Conservation (phyloP, 2,113 vertebrate genomes). For the Murina feae region DNA sequence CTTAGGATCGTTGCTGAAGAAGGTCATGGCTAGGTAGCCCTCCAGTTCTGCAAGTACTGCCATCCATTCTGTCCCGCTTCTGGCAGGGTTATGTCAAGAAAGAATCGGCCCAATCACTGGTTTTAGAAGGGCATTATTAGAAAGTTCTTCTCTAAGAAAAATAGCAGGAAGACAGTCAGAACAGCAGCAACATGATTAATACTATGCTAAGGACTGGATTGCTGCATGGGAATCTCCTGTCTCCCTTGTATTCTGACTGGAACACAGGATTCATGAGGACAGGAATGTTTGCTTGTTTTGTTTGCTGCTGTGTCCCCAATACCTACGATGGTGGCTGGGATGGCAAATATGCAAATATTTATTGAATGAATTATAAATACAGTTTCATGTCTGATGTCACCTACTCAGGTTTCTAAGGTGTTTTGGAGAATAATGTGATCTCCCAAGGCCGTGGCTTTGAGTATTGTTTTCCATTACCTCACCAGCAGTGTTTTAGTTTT, state of each 20-base stretch:
- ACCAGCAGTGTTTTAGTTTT: neutral
- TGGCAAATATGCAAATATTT: neutral
- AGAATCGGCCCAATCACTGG: neutral
- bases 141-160: slow-evolving; percentile 24
- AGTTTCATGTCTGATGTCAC: neutral
- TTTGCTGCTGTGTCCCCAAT: neutral
- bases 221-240: neutral
- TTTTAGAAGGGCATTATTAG: neutral
- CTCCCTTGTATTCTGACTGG: neutral
- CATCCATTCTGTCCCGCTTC: neutral
- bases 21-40: neutral
- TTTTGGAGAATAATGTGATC: neutral
- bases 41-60: neutral
- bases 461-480: neutral
- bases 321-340: neutral
- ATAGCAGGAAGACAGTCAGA: neutral
- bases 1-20: neutral
- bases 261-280: neutral
- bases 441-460: neutral
- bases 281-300: neutral
- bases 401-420: neutral
- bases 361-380: neutral
- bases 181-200: neutral
- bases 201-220: neutral
- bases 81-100: neutral